Evolutionary conservation across 2,113 vertebrate species (phyloP).

Genomic region (Pelmatolapia mariae): DNA sequence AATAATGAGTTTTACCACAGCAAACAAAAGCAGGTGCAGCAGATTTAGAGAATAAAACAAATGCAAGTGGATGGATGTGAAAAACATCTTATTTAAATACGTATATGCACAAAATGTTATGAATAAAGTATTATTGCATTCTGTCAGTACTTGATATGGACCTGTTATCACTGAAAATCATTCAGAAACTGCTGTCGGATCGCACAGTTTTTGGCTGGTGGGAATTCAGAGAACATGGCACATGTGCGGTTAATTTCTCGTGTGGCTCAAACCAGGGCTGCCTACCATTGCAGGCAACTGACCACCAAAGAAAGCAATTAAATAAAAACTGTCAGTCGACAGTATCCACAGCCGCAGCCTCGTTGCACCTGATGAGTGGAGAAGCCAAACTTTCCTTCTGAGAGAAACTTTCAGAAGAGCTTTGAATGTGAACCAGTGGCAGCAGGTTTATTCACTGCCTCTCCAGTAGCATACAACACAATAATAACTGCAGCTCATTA

Average conservation of each 20-base stretch:
- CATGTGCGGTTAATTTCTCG: not conserved
- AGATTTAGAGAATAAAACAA: not conserved
- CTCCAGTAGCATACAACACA: not conserved
- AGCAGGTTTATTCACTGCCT: not conserved
- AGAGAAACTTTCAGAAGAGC: not conserved
- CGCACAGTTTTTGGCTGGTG: not conserved
- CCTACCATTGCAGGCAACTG: not conserved
- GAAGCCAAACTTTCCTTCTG: not conserved
- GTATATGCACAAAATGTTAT: not conserved
- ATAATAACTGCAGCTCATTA: not conserved
- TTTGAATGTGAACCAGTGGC: not conserved
- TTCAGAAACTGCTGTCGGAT: not conserved
- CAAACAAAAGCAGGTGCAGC: not conserved
- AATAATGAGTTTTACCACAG: not conserved
- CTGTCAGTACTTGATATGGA: not conserved
- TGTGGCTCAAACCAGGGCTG: not conserved
- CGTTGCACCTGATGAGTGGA: not conserved
- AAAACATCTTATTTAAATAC: not conserved
- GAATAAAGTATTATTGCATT: not conserved
- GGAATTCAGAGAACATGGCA: not conserved
- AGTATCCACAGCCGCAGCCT: not conserved
- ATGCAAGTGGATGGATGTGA: not conserved
- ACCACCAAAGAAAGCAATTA: not conserved
- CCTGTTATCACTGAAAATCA: not conserved
- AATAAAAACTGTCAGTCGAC: not conserved